Percentiles rank a stretch among this genome's conserved stretches.
These are phyloP conservation scores for Eristalis arbustorum DNA, from an alignment of 2,888 invertebrate genomes.

Conservation along the genomic window DNA sequence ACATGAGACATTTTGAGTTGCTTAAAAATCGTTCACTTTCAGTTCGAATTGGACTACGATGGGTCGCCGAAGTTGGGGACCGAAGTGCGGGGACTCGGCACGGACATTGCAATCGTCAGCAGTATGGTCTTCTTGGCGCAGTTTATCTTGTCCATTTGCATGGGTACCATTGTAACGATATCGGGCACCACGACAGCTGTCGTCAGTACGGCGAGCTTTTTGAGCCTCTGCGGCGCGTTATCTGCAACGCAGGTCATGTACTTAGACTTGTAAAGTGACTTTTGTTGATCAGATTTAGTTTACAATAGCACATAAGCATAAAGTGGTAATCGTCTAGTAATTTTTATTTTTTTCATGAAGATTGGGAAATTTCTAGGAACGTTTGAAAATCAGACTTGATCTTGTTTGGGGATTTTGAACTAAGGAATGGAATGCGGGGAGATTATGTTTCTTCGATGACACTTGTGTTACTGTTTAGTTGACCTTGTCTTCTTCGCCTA, in stretches of 20 bases:
- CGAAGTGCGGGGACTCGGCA: conserved; percentile 93
- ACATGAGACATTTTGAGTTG: neutral
- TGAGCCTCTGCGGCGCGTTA: conserved; percentile 92
- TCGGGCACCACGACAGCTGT: conserved; percentile 94
- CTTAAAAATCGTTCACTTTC: conserved; percentile 71
- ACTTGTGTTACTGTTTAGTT: too few relatives aligned
- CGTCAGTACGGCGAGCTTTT: conserved; percentile 90
- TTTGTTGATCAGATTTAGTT: neutral
- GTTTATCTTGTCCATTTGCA: conserved; percentile 91
- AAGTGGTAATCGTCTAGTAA: neutral
- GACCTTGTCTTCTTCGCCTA: too few relatives aligned
- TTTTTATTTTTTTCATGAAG: neutral
- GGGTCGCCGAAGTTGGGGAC: conserved; percentile 83
- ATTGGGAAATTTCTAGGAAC: too few relatives aligned
- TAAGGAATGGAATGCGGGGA: too few relatives aligned
- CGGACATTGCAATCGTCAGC: conserved; percentile 96
- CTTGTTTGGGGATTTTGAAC: too few relatives aligned
- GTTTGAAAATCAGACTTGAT: too few relatives aligned
- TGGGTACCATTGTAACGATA: conserved; percentile 90
- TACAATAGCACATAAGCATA: neutral
- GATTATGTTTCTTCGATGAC: too few relatives aligned
- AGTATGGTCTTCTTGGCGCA: conserved; percentile 98
- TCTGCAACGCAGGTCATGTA: conserved; percentile 94
- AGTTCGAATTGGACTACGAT: conserved; percentile 84
- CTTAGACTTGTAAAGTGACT: conserved; percentile 86